phyloP scores from a whole-genome alignment of 2,113 vertebrate species.

The Beaufortia kweichowensis region DNA sequence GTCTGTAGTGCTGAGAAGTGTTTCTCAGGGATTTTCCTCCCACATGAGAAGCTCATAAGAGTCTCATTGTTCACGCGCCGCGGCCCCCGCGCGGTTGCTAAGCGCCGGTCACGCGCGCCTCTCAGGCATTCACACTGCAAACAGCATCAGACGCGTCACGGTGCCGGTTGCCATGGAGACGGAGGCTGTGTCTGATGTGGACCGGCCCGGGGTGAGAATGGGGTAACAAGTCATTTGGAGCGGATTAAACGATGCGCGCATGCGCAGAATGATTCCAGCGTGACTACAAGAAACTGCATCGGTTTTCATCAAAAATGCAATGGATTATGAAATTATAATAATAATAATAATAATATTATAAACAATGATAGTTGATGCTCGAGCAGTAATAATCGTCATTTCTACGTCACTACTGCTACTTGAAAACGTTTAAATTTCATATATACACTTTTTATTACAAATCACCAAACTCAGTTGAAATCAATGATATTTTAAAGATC shows the following conservation, averaged over 20 bases:
- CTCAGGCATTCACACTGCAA: conserved; percentile 50
- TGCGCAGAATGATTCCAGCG: not conserved
- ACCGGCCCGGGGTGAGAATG: not conserved
- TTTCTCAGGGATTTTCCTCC: conserved; percentile 61
- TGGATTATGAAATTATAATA: no score
- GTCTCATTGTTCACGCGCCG: conserved; percentile 67
- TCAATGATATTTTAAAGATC: no score
- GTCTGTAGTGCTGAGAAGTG: not conserved
- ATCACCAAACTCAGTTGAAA: no score
- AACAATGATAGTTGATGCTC: no score
- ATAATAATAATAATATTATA: no score
- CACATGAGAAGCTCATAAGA: conserved; percentile 66
- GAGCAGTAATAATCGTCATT: no score
- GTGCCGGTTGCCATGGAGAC: conserved; percentile 22
- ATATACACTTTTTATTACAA: no score
- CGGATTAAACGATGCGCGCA: conserved; percentile 13
- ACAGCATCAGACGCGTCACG: conserved; percentile 50
- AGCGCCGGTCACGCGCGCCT: conserved; percentile 67
- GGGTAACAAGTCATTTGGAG: conserved; percentile 12
- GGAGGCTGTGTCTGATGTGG: not conserved
- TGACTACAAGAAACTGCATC: no score
- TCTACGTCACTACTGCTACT: no score
- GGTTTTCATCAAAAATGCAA: no score
- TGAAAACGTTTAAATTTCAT: no score
- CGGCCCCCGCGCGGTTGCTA: conserved; percentile 66